Evolutionary conservation across 1,140 invertebrate genomes (phyloP), one percentile per base, ranked within the genome.

Genomic region (Oryzaephilus surinamensis): DNA sequence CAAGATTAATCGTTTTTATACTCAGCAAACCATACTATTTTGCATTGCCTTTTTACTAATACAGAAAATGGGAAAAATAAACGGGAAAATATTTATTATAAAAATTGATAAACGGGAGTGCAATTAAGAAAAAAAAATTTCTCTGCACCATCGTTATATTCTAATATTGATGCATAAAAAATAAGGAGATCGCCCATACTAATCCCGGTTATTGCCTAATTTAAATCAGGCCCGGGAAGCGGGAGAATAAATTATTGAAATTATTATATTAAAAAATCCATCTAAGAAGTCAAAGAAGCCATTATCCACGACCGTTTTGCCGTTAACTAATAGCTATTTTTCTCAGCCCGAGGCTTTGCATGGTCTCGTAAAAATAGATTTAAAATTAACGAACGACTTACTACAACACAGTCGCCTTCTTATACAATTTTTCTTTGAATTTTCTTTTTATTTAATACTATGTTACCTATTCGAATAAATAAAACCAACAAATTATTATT

Each of bases 221-320:
- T 59, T 60, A 59, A 57, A 59, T 58, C 51, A 56, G 46, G 49
- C 44, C 39, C 48, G 62, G 59, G 64, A 57, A 57, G 43, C 56
- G 64, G 62, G 63, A 48, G 43, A 55, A 72, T 71, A 72, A 72
- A 73, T 73, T 72, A 73, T 73, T 65, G 70, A 66, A 72, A 72
- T 73, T 72, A 73, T 73, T 73, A 69, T 70, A 73, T 73, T 73
- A 73, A 72, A 73, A 73, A 72, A 72, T 72, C 71, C 71, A 72
- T 73, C 69, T 70, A 65, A 66, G 65, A 66, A 69, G 66, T 69
- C 69, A 71, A 70, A 71, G 69, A 61, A 57, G 55, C 64, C 61
- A 67, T 67, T 66, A 67, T 63, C 51, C 46, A 28, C 31, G 41
- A 40, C 41, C 46, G 41, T 47, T 47, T 48, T 54, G 41, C 42